Evolutionary conservation across 2,888 invertebrate genomes (phyloP).

Genomic region (Callyntrura guangdongensis): DNA sequence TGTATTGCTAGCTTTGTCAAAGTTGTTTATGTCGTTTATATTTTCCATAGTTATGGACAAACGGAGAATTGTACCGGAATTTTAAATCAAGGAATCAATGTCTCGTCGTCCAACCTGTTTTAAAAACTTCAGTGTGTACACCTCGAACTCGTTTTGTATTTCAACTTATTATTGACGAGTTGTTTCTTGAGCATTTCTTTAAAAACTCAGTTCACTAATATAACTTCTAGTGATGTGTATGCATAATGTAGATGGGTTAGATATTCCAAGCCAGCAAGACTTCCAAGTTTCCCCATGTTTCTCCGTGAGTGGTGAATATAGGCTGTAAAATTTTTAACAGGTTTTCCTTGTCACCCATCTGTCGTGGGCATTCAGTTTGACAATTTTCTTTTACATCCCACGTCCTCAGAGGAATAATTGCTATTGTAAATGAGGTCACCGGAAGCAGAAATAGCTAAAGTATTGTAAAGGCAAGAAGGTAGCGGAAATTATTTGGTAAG

Average conservation of each 20-base stretch:
- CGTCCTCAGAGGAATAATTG: slow-evolving; percentile 21
- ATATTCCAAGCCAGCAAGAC: too few relatives aligned
- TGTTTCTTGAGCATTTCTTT: too few relatives aligned
- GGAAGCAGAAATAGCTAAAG: slow-evolving; percentile 1
- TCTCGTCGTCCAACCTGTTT: slow-evolving; percentile 23
- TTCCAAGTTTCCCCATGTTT: not conserved
- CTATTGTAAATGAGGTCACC: slow-evolving; percentile 19
- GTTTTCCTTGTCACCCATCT: slow-evolving; percentile 21
- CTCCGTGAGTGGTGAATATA: not conserved
- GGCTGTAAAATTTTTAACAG: slow-evolving; percentile 24
- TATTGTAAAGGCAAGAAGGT: too few relatives aligned
- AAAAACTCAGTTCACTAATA: too few relatives aligned
- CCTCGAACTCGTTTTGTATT: slow-evolving; percentile 53
- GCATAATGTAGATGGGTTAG: not conserved
- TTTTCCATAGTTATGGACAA: slow-evolving; percentile 42
- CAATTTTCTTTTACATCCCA: slow-evolving; percentile 36
- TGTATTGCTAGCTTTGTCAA: not conserved
- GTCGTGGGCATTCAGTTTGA: slow-evolving; percentile 40
- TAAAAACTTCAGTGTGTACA: slow-evolving; percentile 19
- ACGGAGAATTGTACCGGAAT: not conserved
- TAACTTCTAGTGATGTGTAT: not conserved
- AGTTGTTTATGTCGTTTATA: slow-evolving; percentile 36
- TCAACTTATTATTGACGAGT: not conserved
- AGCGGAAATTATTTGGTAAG: too few relatives aligned
- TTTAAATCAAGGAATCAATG: slow-evolving; percentile 41